Base-by-base conservation (phyloP, 1,140 invertebrate species). In the Vanessa tameamea region DNA sequence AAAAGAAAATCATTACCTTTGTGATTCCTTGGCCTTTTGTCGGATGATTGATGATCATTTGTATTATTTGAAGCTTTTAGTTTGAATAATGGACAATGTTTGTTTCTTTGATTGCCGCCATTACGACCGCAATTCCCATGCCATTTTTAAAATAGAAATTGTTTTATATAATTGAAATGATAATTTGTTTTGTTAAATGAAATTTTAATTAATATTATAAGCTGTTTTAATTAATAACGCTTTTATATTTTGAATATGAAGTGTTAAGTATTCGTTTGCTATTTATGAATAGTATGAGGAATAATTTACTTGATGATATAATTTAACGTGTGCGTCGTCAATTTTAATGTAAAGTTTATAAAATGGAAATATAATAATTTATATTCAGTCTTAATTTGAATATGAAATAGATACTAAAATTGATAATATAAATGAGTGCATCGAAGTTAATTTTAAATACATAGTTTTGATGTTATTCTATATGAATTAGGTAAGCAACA, bases 31-130 rank as follows among this genome's bases (percentile, higher is more conserved):
- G 0, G 67, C 23, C 67, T 69, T 72, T 74, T 73, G 81, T 80
- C 80, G 76, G 72, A 82, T 89, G 87, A 89, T 90, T 88, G 88
- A 90, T 90, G 86, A 79, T 69, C 57, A 77, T 77, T 87, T 82
- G 84, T 31, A 67, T 71, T 75, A 75, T 75, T 87, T 86, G 82
- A 84, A 80, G 81, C 82, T 79, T 85, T 84, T 82, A 72, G 73
- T 83, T 86, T 88, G 83, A 89, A 86, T 86, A 89, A 79, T 78
- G 76, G 74, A 70, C 65, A 70, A 73, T 82, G 83, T 82, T 87
- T 74, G 50, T 74, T 67, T 67, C 64, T 43, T 15, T 53, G 73
- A 71, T 74, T 69, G n/a, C 47, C 4, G 67, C 23, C 67, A 57
- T 69, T 72, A 59, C 11, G 53, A 26, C n/a, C 47, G 37, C 53